phyloP scores from a whole-genome alignment of 2,113 vertebrate species.

The Opisthocomus hoazin region DNA sequence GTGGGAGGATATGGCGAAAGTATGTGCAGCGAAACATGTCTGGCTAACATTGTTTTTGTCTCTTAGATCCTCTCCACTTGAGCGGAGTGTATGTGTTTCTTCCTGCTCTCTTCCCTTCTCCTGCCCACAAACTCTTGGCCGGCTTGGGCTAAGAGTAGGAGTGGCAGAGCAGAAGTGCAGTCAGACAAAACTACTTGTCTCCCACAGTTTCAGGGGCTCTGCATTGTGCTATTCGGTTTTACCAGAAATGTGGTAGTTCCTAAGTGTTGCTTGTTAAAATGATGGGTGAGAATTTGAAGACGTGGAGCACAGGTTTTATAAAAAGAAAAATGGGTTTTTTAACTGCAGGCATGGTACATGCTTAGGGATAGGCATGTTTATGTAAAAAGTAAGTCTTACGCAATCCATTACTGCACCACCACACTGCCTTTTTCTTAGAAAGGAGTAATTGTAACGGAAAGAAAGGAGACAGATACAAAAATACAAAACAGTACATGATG shows the following conservation, averaged over 20 bases:
- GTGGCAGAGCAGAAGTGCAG: neutral
- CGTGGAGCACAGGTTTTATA: neutral
- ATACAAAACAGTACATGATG: neutral
- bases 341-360: neutral
- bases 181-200: neutral
- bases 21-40: neutral
- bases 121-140: neutral
- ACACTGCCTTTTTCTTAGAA: neutral
- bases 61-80: neutral
- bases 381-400: neutral
- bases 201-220: neutral
- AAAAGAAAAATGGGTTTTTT: neutral
- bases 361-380: neutral
- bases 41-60: constrained; percentile 28
- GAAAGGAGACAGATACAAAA: neutral
- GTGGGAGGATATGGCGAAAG: constrained; percentile 32
- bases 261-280: neutral
- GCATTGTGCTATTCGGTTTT: neutral
- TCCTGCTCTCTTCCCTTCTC: neutral
- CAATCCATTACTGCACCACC: neutral
- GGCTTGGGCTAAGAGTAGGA: neutral
- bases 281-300: neutral
- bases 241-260: neutral
- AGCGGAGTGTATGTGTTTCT: neutral
- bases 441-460: neutral